Conservation (phyloP, 2,888 invertebrate genomes). For the Eucera pruinosa region DNA sequence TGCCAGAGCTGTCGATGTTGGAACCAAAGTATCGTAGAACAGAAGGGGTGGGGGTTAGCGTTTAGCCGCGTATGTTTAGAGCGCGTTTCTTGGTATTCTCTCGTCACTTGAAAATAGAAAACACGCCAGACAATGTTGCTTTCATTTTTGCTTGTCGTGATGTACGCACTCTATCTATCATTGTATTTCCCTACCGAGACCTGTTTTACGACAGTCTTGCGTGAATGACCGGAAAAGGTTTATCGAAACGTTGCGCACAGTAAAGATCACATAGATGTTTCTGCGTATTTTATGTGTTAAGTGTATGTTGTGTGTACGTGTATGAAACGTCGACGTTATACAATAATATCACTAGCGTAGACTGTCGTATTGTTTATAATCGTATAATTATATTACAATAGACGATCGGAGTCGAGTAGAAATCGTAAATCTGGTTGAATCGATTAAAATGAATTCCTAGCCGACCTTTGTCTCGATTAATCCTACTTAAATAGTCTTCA, state of each 20-base stretch:
- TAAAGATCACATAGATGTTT: constrained; percentile 35
- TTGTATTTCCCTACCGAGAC: neutral
- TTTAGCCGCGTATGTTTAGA: constrained; percentile 40
- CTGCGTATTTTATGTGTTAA: neutral
- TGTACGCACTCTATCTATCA: neutral
- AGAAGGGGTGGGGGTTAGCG: constrained; percentile 36
- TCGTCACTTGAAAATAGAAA: constrained; percentile 6
- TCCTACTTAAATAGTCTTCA: constrained; percentile 71
- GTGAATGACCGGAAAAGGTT: constrained; percentile 7
- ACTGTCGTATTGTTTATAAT: constrained; percentile 65
- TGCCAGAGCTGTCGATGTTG: constrained; percentile 14
- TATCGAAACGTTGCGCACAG: constrained; percentile 10
- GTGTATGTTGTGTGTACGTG: constrained; percentile 1
- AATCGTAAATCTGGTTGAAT: constrained; percentile 68
- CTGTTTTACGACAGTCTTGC: neutral
- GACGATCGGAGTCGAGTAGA: constrained; percentile 68
- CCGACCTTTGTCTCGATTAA: constrained; percentile 65
- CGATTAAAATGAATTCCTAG: constrained; percentile 72
- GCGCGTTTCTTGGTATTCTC: constrained; percentile 10
- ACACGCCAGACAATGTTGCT: neutral
- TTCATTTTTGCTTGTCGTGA: neutral
- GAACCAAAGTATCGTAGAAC: constrained; percentile 43
- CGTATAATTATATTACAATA: constrained; percentile 66
- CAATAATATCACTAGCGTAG: constrained; percentile 66
- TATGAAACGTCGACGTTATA: constrained; percentile 59